Conservation (phyloP, 2,797 vertebrate species). For the Alectoris magna region DNA sequence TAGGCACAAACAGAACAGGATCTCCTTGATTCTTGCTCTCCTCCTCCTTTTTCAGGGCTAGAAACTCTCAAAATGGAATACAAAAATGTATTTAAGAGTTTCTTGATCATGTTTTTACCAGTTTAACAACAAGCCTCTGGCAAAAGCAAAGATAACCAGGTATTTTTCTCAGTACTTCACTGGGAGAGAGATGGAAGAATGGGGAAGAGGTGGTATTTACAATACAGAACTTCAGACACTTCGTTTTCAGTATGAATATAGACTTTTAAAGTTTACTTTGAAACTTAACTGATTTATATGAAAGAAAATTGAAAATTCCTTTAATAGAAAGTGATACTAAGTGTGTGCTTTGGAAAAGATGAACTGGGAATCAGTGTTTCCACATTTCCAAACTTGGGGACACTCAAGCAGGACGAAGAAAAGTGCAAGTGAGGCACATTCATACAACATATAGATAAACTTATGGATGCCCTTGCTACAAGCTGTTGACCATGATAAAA, state of each 20-base stretch:
- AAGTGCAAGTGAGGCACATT: not conserved
- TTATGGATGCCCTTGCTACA: not conserved
- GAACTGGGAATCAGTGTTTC: not conserved
- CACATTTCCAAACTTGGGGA: not conserved
- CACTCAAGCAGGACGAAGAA: not conserved
- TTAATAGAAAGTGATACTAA: not conserved
- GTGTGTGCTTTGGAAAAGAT: not conserved
- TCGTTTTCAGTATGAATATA: not conserved
- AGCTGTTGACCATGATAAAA: not conserved
- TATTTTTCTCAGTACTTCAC: not conserved
- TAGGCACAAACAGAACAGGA: conserved; percentile 25
- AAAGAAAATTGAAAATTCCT: not conserved
- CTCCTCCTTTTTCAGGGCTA: not conserved
- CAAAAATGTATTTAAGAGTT: not conserved
- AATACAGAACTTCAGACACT: not conserved
- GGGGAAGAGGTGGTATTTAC: not conserved
- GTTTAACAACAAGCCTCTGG: not conserved
- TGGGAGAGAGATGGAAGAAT: not conserved
- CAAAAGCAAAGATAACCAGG: not conserved
- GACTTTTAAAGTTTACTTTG: not conserved
- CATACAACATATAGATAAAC: not conserved
- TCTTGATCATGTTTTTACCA: not conserved
- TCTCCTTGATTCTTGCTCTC: not conserved
- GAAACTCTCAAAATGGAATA: not conserved
- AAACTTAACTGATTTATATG: not conserved